Conservation (phyloP, 1,140 invertebrate species). For the Parapsyche elsis region DNA sequence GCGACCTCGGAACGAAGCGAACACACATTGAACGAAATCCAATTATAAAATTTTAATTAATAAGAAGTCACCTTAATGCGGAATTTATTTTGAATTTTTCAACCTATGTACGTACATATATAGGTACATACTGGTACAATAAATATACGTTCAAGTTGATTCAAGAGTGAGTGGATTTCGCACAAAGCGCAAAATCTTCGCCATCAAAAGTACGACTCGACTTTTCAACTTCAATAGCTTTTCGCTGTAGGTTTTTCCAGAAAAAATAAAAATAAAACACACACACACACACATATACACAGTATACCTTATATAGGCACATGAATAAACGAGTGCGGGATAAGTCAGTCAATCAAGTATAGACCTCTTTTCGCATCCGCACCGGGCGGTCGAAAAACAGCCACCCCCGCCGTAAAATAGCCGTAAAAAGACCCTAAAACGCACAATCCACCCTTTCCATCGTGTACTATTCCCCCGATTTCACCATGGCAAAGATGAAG, state of each 20-base stretch:
- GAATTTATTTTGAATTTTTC: too few species aligned
- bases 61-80: too few species aligned
- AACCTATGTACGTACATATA: too few species aligned
- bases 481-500: neutral
- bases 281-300: neutral
- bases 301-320: too few species aligned
- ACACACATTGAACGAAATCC: too few species aligned
- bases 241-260: neutral
- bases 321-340: slow-evolving; percentile 5
- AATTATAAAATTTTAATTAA: too few species aligned
- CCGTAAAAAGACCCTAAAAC: slow-evolving; percentile 35
- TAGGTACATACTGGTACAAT: too few species aligned
- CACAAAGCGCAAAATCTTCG: neutral
- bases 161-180: too few species aligned
- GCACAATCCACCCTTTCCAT: slow-evolving; percentile 30
- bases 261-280: neutral
- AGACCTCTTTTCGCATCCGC: neutral
- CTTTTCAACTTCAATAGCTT: too few species aligned
- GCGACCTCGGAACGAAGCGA: too few species aligned
- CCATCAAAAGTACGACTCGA: neutral
- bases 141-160: too few species aligned
- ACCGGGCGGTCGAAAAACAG: neutral
- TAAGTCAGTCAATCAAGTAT: slow-evolving; percentile 37
- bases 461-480: neutral
- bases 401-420: slow-evolving; percentile 15